phyloP scores from a whole-genome alignment of 2,113 vertebrate genomes.

The Clarias macrocephalus region DNA sequence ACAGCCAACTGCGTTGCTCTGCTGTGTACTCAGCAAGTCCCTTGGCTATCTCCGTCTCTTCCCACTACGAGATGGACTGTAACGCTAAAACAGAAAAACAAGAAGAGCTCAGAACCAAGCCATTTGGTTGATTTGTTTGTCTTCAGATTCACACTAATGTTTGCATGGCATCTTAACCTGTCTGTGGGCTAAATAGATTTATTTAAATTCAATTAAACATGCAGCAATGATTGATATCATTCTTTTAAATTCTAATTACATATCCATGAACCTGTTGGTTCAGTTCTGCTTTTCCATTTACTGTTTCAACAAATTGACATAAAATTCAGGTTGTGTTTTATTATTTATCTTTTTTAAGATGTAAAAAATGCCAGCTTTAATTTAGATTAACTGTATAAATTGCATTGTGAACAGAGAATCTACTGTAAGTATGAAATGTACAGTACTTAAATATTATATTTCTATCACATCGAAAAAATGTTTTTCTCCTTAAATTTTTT shows the following conservation, averaged over 20 bases:
- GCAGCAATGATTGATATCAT: neutral
- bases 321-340: neutral
- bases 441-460: too few species aligned
- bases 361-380: neutral
- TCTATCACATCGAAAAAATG: too few species aligned
- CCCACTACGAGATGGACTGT: constrained; percentile 18
- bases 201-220: neutral
- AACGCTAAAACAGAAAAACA: constrained; percentile 26
- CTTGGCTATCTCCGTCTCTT: constrained; percentile 51
- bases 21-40: constrained; percentile 59
- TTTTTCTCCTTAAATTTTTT: neutral
- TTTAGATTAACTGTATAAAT: neutral
- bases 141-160: neutral
- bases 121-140: neutral
- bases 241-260: neutral
- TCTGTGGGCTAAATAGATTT: neutral
- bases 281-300: neutral
- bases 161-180: neutral
- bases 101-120: neutral
- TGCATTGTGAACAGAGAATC: neutral
- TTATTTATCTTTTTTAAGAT: neutral
- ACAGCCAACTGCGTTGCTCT: constrained; percentile 54
- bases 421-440: neutral
- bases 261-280: neutral
- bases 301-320: neutral